These are phyloP conservation scores for Aplodontia rufa DNA, from an alignment of 2,113 vertebrate species.

Conservation along the genomic window DNA sequence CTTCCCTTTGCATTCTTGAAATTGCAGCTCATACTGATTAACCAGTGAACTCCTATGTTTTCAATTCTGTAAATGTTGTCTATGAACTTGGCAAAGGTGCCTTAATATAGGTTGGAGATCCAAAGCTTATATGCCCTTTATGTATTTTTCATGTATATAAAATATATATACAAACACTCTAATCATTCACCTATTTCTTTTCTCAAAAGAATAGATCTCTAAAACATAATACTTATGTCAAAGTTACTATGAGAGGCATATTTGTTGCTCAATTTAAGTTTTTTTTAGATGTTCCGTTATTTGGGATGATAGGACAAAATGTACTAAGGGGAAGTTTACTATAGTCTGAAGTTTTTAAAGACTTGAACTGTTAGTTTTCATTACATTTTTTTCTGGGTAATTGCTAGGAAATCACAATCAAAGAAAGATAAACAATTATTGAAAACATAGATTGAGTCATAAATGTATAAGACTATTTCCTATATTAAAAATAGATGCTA, in stretches of 20 bases:
- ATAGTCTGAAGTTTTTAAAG: not conserved
- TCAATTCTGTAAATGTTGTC: not conserved
- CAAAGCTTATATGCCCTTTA: not conserved
- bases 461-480: not conserved
- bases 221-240: too few species aligned
- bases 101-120: not conserved
- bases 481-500: not conserved
- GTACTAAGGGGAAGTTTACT: not conserved
- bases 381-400: not conserved
- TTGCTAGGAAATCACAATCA: not conserved
- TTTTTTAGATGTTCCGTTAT: not conserved
- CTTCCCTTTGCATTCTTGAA: not conserved
- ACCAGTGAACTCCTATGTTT: not conserved
- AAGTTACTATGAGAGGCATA: too few species aligned
- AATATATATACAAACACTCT: not conserved
- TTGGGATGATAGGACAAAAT: not conserved
- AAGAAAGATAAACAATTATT: not conserved
- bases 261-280: too few species aligned
- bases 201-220: not conserved
- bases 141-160: not conserved
- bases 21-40: not conserved
- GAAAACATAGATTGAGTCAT: not conserved
- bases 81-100: not conserved
- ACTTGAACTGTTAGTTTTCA: not conserved
- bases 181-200: not conserved